Evolutionary conservation across 2,797 vertebrate genomes (phyloP).

Genomic region (Pitangus sulphuratus): DNA sequence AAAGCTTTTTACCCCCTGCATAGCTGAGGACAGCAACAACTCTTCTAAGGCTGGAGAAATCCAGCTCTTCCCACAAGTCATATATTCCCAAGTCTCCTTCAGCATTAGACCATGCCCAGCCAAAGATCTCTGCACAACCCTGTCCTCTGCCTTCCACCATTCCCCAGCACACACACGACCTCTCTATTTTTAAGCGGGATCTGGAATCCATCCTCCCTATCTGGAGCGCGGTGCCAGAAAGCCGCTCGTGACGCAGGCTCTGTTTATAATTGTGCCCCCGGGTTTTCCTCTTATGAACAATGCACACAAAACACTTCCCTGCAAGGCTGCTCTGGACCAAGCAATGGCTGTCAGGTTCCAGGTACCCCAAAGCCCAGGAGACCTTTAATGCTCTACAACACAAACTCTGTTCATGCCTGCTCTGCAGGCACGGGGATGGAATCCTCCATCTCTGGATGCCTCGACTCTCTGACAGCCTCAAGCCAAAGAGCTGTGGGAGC

Average conservation of each 20-base stretch:
- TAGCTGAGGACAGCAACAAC: background rate
- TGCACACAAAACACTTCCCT: background rate
- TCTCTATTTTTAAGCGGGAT: conserved; percentile 35
- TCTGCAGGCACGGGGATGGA: background rate
- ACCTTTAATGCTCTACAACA: background rate
- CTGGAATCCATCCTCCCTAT: conserved; percentile 49
- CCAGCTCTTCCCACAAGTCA: background rate
- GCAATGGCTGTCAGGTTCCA: background rate
- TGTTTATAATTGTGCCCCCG: conserved; percentile 32
- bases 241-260: background rate
- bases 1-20: background rate
- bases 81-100: background rate
- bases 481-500: background rate
- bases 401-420: fast-evolving
- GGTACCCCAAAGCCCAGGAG: background rate
- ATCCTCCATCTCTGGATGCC: background rate
- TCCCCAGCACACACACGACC: background rate
- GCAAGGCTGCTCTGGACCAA: background rate
- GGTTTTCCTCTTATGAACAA: conserved; percentile 53
- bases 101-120: background rate
- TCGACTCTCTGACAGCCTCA: background rate
- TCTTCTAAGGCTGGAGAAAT: background rate
- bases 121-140: background rate
- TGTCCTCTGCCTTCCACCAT: background rate
- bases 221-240: background rate